Evolutionary conservation across 1,140 invertebrate genomes (phyloP), one percentile per base, ranked within the genome.

Genomic region (Scylla paramamosain): DNA sequence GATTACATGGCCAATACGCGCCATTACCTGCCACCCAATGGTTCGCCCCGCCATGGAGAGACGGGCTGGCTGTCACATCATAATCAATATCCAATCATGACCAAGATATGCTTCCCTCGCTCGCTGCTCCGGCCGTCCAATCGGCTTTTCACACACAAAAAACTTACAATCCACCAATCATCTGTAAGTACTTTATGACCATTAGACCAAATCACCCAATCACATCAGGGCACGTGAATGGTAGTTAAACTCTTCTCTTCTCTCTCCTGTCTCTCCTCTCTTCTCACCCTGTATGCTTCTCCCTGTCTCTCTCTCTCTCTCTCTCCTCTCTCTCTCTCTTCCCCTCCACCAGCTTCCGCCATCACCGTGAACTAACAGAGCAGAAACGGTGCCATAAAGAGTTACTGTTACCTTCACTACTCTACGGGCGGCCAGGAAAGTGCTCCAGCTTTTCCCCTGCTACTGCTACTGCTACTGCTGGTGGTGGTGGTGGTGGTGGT

Each of bases 341-440:
- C 59, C n/a, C 46, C 46, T 77, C 59, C 46, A 28, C 32, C 46
- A 16, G 48, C 52, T 28, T 46, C 28, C 29, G 59, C 87, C 92
- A 87, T 93, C 84, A 93, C 84, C 86, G 92, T 52, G 92, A 93
- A 93, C 84, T 93, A 93, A 93, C 52, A 93, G 45, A 52, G 92
- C 82, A 87, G 92, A 87, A 84, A 93, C 86, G 83, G 84, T 52
- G 82, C 83, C 83, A 87, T 93, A 87, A 93, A 87, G 83, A 93
- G 92, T 93, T 93, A 93, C 29, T 93, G 92, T 93, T 93, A 93
- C 92, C 86, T 93, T 83, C 83, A 52, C 92, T 87, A 93, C 84
- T 93, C 86, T 93, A 93, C 45, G 83, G 31, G 46, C 28, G 39
- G 92, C 86, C 82, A 93, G 92, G 28, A 46, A 77, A 77, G 67